These are phyloP conservation scores for Camelus bactrianus DNA, from an alignment of 2,113 vertebrate species.

Conservation along the genomic window DNA sequence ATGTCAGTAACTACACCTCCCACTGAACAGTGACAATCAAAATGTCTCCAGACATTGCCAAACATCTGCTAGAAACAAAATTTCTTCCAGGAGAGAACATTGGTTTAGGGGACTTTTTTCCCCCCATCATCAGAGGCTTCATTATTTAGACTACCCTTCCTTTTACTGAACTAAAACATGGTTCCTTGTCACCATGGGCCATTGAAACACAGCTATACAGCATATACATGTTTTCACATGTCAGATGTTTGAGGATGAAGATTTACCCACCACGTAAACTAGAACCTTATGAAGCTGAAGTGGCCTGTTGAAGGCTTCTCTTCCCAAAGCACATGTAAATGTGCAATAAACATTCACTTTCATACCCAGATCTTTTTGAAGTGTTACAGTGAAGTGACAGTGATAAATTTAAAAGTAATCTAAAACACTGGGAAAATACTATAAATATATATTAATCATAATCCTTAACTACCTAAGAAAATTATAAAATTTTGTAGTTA, in stretches of 20 bases:
- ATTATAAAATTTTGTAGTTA: slow-evolving; percentile 16
- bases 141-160: neutral
- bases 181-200: neutral
- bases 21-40: neutral
- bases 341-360: neutral
- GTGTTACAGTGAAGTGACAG: neutral
- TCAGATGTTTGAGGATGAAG: neutral
- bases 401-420: slow-evolving; percentile 42
- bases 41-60: neutral
- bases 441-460: slow-evolving; percentile 49
- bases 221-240: neutral
- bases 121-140: neutral
- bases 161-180: neutral
- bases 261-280: neutral
- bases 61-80: neutral
- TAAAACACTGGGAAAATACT: neutral
- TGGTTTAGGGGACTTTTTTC: no score
- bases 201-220: neutral
- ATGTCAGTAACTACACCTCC: neutral
- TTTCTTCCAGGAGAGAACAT: neutral
- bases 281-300: neutral
- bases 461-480: slow-evolving; percentile 28
- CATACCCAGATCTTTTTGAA: neutral
- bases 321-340: neutral
- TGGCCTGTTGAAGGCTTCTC: neutral